phyloP scores from a whole-genome alignment of 2,888 invertebrate species.

The Deilephila porcellus region DNA sequence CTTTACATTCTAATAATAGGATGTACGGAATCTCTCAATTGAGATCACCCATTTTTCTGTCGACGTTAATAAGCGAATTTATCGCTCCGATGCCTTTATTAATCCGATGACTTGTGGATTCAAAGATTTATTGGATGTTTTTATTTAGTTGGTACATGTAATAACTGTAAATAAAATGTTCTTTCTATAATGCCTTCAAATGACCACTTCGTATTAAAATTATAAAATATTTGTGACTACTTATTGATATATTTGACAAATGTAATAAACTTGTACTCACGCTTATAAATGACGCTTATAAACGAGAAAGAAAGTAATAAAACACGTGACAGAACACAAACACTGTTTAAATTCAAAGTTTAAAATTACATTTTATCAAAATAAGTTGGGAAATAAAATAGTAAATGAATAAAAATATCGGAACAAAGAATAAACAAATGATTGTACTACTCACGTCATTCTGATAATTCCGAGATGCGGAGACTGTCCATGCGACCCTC shows the following conservation, averaged over 20 bases:
- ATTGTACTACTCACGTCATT: not conserved
- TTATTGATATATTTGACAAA: too few species aligned
- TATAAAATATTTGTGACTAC: too few species aligned
- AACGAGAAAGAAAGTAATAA: too few species aligned
- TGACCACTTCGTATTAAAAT: too few species aligned
- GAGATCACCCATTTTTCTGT: constrained; percentile 18
- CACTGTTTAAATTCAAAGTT: too few species aligned
- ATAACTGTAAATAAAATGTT: too few species aligned
- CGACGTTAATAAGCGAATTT: not conserved
- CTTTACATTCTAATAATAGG: constrained; percentile 23
- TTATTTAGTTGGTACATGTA: too few species aligned
- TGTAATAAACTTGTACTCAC: too few species aligned
- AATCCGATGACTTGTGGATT: not conserved
- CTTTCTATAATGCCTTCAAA: too few species aligned
- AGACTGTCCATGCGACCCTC: constrained; percentile 7
- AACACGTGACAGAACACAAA: too few species aligned
- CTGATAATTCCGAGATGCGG: not conserved
- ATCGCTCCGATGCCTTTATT: constrained; percentile 1
- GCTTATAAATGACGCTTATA: too few species aligned
- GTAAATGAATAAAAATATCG: not conserved
- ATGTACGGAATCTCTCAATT: constrained; percentile 16
- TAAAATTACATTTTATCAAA: too few species aligned
- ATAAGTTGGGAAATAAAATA: not conserved
- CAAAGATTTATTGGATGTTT: not conserved
- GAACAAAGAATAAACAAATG: not conserved